A percentile compares a stretch with the other conserved stretches of the same genome.
phyloP scores from a whole-genome alignment of 2,888 invertebrate genomes.

The Andrena marginata region DNA sequence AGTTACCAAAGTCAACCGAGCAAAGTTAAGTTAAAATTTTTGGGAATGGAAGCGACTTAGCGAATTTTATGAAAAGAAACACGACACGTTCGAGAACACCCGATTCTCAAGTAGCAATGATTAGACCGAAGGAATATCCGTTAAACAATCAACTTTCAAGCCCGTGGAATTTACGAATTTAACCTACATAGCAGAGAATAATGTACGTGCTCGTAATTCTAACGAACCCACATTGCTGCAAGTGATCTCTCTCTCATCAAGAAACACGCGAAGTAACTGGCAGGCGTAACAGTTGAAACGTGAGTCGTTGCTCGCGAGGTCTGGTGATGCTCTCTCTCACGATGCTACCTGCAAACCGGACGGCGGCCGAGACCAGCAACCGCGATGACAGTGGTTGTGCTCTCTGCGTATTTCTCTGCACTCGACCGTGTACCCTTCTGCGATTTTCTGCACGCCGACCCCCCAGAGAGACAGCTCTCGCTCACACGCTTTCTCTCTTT shows the following conservation, averaged over 20 bases:
- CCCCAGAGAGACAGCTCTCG: conserved; percentile 66
- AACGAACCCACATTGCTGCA: conserved; percentile 26
- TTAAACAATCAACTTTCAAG: conserved; percentile 27
- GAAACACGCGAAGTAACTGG: conserved; percentile 55
- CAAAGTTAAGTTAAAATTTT: not conserved
- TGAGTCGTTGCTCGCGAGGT: conserved; percentile 69
- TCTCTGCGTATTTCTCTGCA: conserved; percentile 60
- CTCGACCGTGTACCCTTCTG: conserved; percentile 61
- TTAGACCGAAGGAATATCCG: not conserved
- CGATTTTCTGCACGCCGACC: conserved; percentile 70
- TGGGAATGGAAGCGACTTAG: not conserved
- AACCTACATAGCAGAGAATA: conserved; percentile 44
- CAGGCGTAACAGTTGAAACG: conserved; percentile 56
- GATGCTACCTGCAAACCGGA: conserved; percentile 69
- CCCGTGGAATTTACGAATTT: conserved; percentile 45
- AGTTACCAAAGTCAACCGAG: not conserved
- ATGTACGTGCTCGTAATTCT: conserved; percentile 25
- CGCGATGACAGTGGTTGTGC: conserved; percentile 57
- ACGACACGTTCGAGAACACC: not conserved
- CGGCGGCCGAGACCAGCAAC: conserved; percentile 56
- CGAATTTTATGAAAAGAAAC: not conserved
- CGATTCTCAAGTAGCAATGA: not conserved
- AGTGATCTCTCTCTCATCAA: conserved; percentile 28
- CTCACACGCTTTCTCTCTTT: conserved; percentile 56
- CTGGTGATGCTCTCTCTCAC: conserved; percentile 68